Conservation (phyloP, 2,888 invertebrate species). For the Scaptomyza polygonia region DNA sequence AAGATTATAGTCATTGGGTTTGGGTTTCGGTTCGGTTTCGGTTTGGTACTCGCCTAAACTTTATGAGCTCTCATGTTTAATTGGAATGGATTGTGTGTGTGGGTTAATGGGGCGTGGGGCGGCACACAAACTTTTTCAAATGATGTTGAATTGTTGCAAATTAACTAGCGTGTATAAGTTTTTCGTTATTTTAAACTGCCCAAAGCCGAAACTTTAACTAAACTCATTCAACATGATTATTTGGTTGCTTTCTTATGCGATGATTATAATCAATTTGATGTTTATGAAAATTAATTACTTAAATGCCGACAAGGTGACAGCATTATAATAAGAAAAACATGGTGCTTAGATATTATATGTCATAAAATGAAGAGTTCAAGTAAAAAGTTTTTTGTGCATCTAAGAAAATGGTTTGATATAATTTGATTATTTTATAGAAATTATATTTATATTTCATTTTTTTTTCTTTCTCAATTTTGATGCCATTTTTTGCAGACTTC, state of each 20-base stretch:
- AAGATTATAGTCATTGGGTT: slow-evolving; percentile 61
- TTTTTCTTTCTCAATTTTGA: too few species aligned
- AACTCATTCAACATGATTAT: slow-evolving; percentile 23
- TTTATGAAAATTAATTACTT: slow-evolving; percentile 37
- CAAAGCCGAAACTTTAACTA: slow-evolving; percentile 18
- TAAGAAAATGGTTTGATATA: not conserved
- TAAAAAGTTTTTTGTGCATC: not conserved
- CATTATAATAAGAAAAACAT: not conserved
- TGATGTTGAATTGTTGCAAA: slow-evolving; percentile 48
- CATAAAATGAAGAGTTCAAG: not conserved
- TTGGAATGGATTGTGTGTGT: slow-evolving; percentile 60
- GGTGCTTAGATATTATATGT: too few species aligned
- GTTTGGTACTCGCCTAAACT: slow-evolving; percentile 24
- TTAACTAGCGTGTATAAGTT: slow-evolving; percentile 35
- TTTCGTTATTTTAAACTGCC: slow-evolving; percentile 17
- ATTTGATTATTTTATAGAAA: too few species aligned
- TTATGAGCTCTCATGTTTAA: slow-evolving; percentile 53
- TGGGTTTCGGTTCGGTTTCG: slow-evolving; percentile 22
- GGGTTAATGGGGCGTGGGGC: slow-evolving; percentile 32
- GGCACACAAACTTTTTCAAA: slow-evolving; percentile 32
- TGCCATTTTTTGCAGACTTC: too few species aligned
- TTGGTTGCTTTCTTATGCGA: slow-evolving; percentile 1
- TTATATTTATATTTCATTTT: not conserved
- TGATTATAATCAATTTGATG: slow-evolving; percentile 33
- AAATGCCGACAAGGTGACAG: slow-evolving; percentile 12